A percentile compares a stretch with the other conserved stretches of the same genome.
Evolutionary conservation across 2,113 vertebrate species (phyloP).

Genomic region (Glareola pratincola): DNA sequence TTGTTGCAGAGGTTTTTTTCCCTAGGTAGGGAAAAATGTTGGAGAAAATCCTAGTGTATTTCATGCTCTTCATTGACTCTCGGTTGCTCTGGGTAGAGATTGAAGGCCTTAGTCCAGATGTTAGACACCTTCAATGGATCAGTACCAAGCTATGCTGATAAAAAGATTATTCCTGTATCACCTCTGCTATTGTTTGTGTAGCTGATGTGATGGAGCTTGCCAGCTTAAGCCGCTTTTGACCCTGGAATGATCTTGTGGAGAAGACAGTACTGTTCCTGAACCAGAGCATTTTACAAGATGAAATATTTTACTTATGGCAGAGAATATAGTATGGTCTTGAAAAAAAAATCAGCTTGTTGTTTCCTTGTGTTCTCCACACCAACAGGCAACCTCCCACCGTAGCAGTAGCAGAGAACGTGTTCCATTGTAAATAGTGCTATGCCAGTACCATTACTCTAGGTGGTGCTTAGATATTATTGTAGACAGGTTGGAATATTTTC

Average conservation of each 20-base stretch:
- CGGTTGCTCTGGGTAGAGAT: background rate
- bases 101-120: background rate
- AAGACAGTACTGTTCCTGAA: background rate
- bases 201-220: background rate
- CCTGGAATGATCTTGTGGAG: background rate
- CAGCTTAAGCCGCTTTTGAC: background rate
- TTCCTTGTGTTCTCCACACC: background rate
- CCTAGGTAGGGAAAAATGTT: background rate
- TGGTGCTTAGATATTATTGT: background rate
- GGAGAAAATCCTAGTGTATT: background rate
- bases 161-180: background rate
- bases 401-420: background rate
- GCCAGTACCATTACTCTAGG: background rate
- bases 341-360: background rate
- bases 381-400: background rate
- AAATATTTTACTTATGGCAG: background rate
- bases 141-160: background rate
- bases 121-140: background rate
- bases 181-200: background rate
- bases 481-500: background rate
- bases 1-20: background rate
- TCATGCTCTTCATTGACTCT: background rate
- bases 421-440: background rate
- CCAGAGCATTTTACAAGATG: background rate
- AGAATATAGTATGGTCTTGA: background rate